Base-by-base conservation (phyloP, 2,888 invertebrate genomes). In the Rhagophthalmus giganteus region DNA sequence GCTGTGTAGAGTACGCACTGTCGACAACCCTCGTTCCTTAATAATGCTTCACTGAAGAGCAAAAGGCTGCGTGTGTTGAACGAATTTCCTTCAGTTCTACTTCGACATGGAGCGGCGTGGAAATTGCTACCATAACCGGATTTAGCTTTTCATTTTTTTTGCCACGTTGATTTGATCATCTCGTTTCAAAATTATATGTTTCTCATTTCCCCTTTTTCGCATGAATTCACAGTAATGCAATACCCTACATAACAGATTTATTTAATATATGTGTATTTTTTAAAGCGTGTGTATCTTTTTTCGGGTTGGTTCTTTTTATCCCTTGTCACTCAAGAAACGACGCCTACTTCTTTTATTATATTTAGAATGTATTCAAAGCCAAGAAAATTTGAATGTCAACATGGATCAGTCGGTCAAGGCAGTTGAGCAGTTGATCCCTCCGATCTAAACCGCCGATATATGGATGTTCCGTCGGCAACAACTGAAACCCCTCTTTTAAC, bases 71-170 rank as follows among this genome's bases (percentile, higher is more conserved):
- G 41, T 28, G 25, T 32, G 50, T 40, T 49, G 45, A 49, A 54
- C 54, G 48, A 54, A 54, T 54, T 54, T 54, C 45, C 49, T 49
- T 40, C 48, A 48, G 28, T 42, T 47, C 50, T 41, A 49, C 35
- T 50, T 51, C 46, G 33, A 51, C 60, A 55, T 56, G 53, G 55
- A 56, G 57, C 55, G 52, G 60, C 63, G 70, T 69, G 71, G 73
- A 76, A 76, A 76, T 76, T 74, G 76, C 74, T 72, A 73, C 70
- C 74, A 75, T 76, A 76, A 76, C 75, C 75, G 76, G 76, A 76
- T 77, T 77, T 76, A 71, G 76, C 74, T 74, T 76, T 76, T 76
- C 76, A 75, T 76, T 76, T 77, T n/a, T 77, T 76, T 76, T 76
- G 77, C 76, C 72, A 75, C 71, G 75, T 67, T 75, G 75, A 72